phyloP scores from a whole-genome alignment of 2,888 invertebrate species.

The Andrena bicolor region DNA sequence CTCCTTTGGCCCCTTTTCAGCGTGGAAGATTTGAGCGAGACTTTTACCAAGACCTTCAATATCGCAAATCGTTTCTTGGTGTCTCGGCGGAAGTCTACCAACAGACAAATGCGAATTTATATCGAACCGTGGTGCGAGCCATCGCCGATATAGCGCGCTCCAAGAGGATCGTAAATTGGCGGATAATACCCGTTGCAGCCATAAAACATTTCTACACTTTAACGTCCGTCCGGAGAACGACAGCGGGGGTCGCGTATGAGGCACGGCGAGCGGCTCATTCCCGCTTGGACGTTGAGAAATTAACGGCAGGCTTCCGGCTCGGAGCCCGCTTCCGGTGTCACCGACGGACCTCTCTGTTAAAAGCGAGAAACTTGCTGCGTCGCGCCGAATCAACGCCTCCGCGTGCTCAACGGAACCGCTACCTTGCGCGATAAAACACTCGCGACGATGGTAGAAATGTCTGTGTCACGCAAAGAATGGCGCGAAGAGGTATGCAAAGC shows the following conservation, averaged over 20 bases:
- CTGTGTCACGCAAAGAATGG: neutral
- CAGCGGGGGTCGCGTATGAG: conserved; percentile 31
- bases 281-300: conserved; percentile 63
- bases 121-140: conserved; percentile 28
- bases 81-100: neutral
- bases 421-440: neutral
- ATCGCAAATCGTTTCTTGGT: neutral
- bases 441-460: neutral
- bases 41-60: too few species aligned
- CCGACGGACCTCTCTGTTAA: conserved; percentile 21
- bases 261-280: conserved; percentile 38
- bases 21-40: too few species aligned
- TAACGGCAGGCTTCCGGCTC: conserved; percentile 63
- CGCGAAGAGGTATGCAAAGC: neutral
- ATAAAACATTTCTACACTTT: conserved; percentile 77
- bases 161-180: conserved; percentile 75
- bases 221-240: conserved; percentile 66
- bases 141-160: conserved; percentile 23
- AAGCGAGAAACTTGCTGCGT: conserved; percentile 34
- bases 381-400: conserved; percentile 47
- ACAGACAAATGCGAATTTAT: conserved; percentile 50
- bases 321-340: conserved; percentile 51
- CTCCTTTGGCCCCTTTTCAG: too few species aligned
- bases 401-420: conserved; percentile 1
- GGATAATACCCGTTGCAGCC: conserved; percentile 70